A percentile compares a stretch with the other conserved stretches of the same genome.
These are phyloP conservation scores for Melanostoma scalare DNA, from an alignment of 2,888 invertebrate genomes.

Conservation along the genomic window DNA sequence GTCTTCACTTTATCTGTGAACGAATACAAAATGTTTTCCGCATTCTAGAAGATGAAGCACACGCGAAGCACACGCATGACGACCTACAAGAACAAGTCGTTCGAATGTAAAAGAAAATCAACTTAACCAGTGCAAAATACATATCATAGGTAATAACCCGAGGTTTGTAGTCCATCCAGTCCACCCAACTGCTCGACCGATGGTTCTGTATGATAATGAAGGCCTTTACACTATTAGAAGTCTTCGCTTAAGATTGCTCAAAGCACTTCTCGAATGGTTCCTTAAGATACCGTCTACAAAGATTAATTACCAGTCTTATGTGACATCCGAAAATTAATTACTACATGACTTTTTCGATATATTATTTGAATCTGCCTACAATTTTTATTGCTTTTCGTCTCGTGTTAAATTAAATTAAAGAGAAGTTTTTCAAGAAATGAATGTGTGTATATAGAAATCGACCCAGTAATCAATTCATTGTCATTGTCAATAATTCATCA, in stretches of 20 bases:
- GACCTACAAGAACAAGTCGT: slow-evolving; percentile 30
- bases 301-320: slow-evolving; percentile 68
- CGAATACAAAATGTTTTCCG: slow-evolving; percentile 56
- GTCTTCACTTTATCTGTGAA: neutral
- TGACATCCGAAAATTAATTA: slow-evolving; percentile 68
- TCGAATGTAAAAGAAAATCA: slow-evolving; percentile 50
- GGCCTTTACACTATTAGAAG: slow-evolving; percentile 29
- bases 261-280: slow-evolving; percentile 13
- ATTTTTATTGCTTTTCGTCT: slow-evolving; percentile 26
- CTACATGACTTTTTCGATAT: slow-evolving; percentile 39
- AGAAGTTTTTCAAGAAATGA: no score
- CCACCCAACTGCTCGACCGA: neutral
- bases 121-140: slow-evolving; percentile 48
- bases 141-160: slow-evolving; percentile 43
- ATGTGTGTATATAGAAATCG: neutral
- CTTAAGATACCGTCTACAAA: slow-evolving; percentile 39
- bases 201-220: slow-evolving; percentile 5
- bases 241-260: slow-evolving; percentile 42
- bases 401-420: neutral
- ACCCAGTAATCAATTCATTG: slow-evolving; percentile 70
- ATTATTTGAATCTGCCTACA: slow-evolving; percentile 58
- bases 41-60: slow-evolving; percentile 52
- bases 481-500: slow-evolving; percentile 70
- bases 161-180: neutral
- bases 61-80: slow-evolving; percentile 65